Percentiles rank a stretch among this genome's conserved stretches.
phyloP scores from a whole-genome alignment of 2,888 invertebrate species.

The Orthosia cruda region DNA sequence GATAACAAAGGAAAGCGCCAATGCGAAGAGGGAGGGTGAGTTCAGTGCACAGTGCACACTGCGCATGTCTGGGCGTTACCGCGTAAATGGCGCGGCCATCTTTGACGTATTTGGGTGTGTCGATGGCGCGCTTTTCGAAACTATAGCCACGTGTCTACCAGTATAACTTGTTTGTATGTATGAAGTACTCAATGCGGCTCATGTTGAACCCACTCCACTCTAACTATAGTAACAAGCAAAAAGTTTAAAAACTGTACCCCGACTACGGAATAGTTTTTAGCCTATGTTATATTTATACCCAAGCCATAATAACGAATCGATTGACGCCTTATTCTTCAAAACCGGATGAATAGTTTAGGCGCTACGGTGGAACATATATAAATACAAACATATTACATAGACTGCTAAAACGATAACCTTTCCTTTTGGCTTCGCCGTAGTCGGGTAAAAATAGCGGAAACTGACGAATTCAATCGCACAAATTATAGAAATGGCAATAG shows the following conservation, averaged over 20 bases:
- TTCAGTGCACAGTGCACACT: constrained; percentile 1
- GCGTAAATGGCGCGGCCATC: constrained; percentile 49
- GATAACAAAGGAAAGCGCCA: constrained; percentile 59
- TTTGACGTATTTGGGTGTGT: constrained; percentile 60
- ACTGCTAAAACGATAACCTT: no score
- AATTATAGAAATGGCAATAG: constrained; percentile 2
- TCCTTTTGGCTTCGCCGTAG: no score
- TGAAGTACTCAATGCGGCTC: not conserved
- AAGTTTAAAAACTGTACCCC: no score
- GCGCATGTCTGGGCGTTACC: constrained; percentile 65
- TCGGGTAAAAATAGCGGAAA: not conserved
- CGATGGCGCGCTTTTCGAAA: constrained; percentile 60
- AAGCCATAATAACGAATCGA: no score
- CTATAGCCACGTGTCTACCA: constrained; percentile 33
- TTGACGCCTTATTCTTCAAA: no score
- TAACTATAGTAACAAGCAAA: no score
- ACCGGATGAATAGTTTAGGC: no score
- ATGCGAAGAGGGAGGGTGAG: constrained; percentile 33
- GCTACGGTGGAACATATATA: no score
- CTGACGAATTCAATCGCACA: not conserved
- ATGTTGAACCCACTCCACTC: not conserved
- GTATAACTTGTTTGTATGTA: constrained; percentile 35
- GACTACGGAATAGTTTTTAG: no score
- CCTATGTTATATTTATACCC: no score
- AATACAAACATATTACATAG: no score